Evolutionary conservation across 2,888 invertebrate genomes (phyloP), one percentile per base, ranked within the genome.

Genomic region (Papilio gigon): DNA sequence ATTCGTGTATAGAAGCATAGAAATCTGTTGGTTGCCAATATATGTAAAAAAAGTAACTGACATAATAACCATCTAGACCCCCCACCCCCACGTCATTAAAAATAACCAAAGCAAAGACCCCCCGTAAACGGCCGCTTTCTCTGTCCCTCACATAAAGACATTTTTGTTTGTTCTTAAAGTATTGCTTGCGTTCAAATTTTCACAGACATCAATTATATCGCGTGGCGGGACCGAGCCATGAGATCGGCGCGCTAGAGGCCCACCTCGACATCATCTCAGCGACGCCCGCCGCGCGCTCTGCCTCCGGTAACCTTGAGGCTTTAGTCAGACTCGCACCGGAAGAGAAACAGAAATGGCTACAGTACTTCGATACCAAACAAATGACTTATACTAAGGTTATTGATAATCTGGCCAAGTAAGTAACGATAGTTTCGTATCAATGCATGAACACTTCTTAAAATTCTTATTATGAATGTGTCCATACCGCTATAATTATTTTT

Each of bases 391-490:
- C 76, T 5, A 82, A 83, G 70, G 77, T 90, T 4, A 84, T 82
- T 30, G 84, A 88, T 37, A 89, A 90, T 71, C 82, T 90, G 20
- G 89, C 89, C 6, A 79, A 82, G 90, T 90, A 77, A 82, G 87
- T 77, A 50, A 17, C 68, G 9, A 44, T n/a, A n/a, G n/a, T n/a
- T n/a, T n/a, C 40, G n/a, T 8, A 4, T n/a, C n/a, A n/a, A n/a
- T n/a, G n/a, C n/a, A n/a, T 40, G 2, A 3, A 14, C 2, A 14
- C 2, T 40, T 17, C 0, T 12, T 6, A 17, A 17, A 17, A 17
- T 40, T 42, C 20, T 22, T 47, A 4, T 20, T 8, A 44, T 11
- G 9, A 47, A 47, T 27, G 14, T 62, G 22, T 40, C 20, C 14
- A 61, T n/a, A 35, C 3, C 8, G 8, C n/a, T 40, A 14, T 11